A percentile compares a stretch with the other conserved stretches of the same genome.
Conservation (phyloP, 2,797 vertebrate genomes). For the Chelon labrosus region DNA sequence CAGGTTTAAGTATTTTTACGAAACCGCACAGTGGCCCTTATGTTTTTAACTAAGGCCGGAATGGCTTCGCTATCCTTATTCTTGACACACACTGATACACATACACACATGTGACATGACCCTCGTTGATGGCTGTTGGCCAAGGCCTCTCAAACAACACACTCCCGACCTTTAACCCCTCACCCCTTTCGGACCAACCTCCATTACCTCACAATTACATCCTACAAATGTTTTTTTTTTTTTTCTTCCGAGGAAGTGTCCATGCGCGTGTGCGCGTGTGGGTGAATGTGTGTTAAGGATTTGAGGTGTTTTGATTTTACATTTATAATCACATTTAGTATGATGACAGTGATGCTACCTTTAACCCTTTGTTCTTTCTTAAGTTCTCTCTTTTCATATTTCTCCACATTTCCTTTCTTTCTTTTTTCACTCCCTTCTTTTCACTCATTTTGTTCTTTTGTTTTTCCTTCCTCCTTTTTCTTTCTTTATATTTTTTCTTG, state of each 20-base stretch:
- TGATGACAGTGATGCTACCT: no score
- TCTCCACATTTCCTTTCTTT: no score
- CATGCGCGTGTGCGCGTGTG: neutral
- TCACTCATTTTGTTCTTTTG: neutral
- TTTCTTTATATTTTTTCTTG: neutral
- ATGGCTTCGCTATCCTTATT: slow-evolving; percentile 8
- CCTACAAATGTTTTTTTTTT: slow-evolving; percentile 73
- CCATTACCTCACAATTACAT: slow-evolving; percentile 82
- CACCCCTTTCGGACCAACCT: slow-evolving; percentile 64
- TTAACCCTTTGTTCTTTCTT: no score
- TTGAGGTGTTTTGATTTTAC: neutral
- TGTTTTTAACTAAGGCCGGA: slow-evolving; percentile 33
- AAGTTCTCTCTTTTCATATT: no score
- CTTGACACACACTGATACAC: slow-evolving; percentile 3
- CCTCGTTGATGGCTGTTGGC: slow-evolving; percentile 62
- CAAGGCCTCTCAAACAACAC: slow-evolving; percentile 64
- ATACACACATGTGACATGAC: slow-evolving; percentile 36
- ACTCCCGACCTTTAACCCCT: slow-evolving; percentile 66
- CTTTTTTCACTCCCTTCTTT: no score
- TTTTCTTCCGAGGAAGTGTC: slow-evolving; percentile 1
- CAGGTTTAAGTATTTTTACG: slow-evolving; percentile 11
- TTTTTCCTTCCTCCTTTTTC: no score
- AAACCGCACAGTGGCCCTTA: slow-evolving; percentile 5
- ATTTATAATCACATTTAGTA: neutral
- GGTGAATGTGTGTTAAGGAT: neutral